Evolutionary conservation across 2,113 vertebrate species (phyloP).

Genomic region (Speoplatyrhinus poulsoni): DNA sequence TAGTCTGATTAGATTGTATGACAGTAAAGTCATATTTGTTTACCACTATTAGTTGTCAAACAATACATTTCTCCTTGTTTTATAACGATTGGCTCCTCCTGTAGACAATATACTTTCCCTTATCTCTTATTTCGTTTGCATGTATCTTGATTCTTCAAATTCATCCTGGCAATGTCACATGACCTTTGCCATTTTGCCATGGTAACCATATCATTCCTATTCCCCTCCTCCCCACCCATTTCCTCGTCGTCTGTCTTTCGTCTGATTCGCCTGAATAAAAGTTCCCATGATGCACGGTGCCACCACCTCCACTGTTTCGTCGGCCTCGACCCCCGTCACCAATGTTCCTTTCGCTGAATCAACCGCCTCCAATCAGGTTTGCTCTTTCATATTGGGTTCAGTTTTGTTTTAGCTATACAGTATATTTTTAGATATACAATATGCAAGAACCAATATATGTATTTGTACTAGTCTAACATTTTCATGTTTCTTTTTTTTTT

Average conservation of each 20-base stretch:
- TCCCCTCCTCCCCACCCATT: constrained; percentile 82
- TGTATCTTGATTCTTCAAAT: constrained; percentile 70
- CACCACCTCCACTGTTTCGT: constrained; percentile 95
- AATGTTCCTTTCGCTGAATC: constrained; percentile 96
- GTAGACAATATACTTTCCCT: constrained; percentile 47
- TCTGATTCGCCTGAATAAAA: constrained; percentile 86
- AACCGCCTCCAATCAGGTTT: constrained; percentile 97
- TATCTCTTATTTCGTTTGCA: constrained; percentile 76
- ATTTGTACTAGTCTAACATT: constrained; percentile 23
- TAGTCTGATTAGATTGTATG: constrained; percentile 82
- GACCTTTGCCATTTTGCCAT: constrained; percentile 87
- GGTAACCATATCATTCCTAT: constrained; percentile 89
- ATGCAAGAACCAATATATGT: neutral
- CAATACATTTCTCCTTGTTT: constrained; percentile 48
- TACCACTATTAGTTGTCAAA: constrained; percentile 43
- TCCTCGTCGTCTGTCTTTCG: constrained; percentile 88
- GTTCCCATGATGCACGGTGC: constrained; percentile 99
- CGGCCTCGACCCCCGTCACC: constrained; percentile 94
- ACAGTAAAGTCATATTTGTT: constrained; percentile 82
- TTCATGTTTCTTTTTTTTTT: constrained; percentile 39
- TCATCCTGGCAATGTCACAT: constrained; percentile 87
- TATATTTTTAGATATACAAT: too few species aligned
- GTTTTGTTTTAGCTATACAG: constrained; percentile 57
- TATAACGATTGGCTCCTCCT: constrained; percentile 35
- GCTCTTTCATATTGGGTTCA: constrained; percentile 87